Base-by-base conservation (phyloP, 2,113 vertebrate species). In the Microcebus jonahi region DNA sequence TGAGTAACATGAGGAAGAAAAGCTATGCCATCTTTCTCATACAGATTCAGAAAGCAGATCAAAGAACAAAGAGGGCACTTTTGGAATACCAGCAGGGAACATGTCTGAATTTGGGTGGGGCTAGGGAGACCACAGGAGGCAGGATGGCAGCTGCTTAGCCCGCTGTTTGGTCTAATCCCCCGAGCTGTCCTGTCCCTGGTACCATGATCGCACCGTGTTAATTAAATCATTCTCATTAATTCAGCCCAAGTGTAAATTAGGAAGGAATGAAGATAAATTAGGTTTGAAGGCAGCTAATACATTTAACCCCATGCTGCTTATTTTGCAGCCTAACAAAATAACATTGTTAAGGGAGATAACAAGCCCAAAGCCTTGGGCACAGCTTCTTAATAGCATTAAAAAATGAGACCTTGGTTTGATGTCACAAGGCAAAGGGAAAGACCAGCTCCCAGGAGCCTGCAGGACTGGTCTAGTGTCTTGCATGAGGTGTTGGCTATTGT, bases 191-290 rank as follows among this genome's bases (percentile, higher is more conserved):
- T 88, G 97, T 96, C 96, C 98, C 94, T 77, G 80, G 96, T 96
- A 97, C 96, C 96, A 61, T 67, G 96, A 95, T 97, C 97, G 81
- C 94, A 96, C 65, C 36, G 45, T 95, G 97, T 98, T 99, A 98
- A 99, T 99, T 98, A 98, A 98, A 99, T 98, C 65, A 98, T 97
- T 98, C 97, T 98, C 98, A 98, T 98, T 98, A 98, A 98, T 98
- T 98, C 94, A 98, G 98, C 97, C 97, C 0, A 61, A 98, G 97
- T 98, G 96, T 98, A 98, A 98, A 98, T 98, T 98, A 98, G 98
- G 96, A 99, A 98, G 88, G 93, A 98, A 99, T 98, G 97, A 98
- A 99, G 98, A 98, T 98, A 98, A 98, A 98, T 98, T 98, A 98
- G 97, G 91, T 97, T 94, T 96, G 97, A 98, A 95, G 94, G 91